Evolutionary conservation across 2,113 vertebrate species (phyloP).

Genomic region (Polyodon spathula): DNA sequence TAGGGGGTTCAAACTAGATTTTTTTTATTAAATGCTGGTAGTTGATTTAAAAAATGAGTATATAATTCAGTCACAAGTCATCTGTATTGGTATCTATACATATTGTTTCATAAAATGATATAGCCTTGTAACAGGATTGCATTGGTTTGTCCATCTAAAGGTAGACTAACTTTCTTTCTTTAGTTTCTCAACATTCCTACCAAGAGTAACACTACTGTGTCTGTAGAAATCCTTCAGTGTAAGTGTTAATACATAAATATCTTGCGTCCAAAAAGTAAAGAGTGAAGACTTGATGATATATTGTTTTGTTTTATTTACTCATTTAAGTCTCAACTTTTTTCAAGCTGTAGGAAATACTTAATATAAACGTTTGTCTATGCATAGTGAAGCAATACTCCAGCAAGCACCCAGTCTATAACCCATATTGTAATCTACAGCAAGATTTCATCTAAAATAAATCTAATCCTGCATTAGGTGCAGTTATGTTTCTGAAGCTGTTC

Average conservation of each 20-base stretch:
- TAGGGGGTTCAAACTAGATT: conserved; percentile 59
- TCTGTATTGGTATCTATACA: conserved; percentile 61
- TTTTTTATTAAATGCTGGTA: conserved; percentile 52
- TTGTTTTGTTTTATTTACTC: conserved; percentile 21
- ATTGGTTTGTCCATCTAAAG: conserved; percentile 36
- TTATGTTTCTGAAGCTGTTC: too few relatives aligned
- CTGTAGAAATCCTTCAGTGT: conserved; percentile 59
- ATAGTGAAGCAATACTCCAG: too few relatives aligned
- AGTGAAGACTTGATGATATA: conserved; percentile 37
- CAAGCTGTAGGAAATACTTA: too few relatives aligned
- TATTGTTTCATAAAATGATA: conserved; percentile 41
- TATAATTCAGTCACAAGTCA: conserved; percentile 60
- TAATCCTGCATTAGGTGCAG: too few relatives aligned
- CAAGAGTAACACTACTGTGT: conserved; percentile 79
- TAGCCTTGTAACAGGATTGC: conserved; percentile 38
- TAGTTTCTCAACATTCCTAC: conserved; percentile 60
- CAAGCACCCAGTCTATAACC: too few relatives aligned
- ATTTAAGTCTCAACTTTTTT: conserved; percentile 9
- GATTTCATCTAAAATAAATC: too few relatives aligned
- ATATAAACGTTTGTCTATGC: too few relatives aligned
- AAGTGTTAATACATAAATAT: conserved; percentile 54
- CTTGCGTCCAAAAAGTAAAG: conserved; percentile 33
- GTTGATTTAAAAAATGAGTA: conserved; percentile 61
- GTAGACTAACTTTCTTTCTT: conserved; percentile 45
- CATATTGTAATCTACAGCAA: too few relatives aligned